Conservation (phyloP, 37 sponge, comb jelly and placozoan genomes). For the Chondrosia reniformis region DNA sequence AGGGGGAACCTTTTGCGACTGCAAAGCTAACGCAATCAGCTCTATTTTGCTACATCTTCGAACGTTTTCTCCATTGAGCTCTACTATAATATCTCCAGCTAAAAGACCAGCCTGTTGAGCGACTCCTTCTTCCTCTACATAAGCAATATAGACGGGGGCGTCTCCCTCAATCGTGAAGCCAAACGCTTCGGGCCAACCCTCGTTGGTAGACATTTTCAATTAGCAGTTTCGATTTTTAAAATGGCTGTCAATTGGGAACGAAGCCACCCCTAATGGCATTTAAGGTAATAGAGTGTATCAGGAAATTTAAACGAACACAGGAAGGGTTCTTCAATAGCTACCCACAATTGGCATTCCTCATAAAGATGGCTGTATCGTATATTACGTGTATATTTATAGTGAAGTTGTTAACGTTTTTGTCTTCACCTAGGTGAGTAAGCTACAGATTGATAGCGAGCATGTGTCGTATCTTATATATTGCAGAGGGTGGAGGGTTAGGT, state of each 20-base stretch:
- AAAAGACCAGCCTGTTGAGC: constrained; percentile 76
- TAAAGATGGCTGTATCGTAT: too few species aligned
- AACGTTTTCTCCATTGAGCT: constrained; percentile 70
- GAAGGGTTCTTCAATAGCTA: too few species aligned
- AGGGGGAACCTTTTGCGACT: constrained; percentile 63
- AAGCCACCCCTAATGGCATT: too few species aligned
- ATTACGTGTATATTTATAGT: too few species aligned
- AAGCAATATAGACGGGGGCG: constrained; percentile 52
- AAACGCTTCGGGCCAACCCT: constrained; percentile 87
- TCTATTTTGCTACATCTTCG: constrained; percentile 44
- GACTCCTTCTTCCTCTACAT: constrained; percentile 61
- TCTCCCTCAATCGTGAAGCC: constrained; percentile 68
- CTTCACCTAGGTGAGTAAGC: too few species aligned
- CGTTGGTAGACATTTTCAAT: constrained; percentile 60
- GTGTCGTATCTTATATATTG: too few species aligned
- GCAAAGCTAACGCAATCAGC: constrained; percentile 39
- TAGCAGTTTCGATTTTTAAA: not conserved
- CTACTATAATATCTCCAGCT: constrained; percentile 65
- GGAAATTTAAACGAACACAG: too few species aligned
- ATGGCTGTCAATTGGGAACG: too few species aligned
- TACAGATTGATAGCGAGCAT: too few species aligned
- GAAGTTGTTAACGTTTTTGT: too few species aligned
- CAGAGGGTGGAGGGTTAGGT: not conserved
- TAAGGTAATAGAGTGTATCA: too few species aligned
- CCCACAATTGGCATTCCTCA: too few species aligned